Base-by-base conservation (phyloP, 2,797 vertebrate genomes). In the Synanceia verrucosa region DNA sequence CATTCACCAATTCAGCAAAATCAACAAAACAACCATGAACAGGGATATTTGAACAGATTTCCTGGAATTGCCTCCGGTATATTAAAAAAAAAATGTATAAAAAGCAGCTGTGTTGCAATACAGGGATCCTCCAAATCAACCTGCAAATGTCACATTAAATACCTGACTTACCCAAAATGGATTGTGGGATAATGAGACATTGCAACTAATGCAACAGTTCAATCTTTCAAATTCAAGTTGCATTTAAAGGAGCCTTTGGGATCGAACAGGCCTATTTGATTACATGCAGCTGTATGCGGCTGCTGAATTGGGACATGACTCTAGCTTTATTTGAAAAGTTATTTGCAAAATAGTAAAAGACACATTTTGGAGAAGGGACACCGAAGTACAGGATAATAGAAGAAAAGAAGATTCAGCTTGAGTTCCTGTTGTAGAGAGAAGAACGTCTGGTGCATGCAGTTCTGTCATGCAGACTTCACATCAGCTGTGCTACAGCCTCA, bases 401-500 rank as follows among this genome's bases (percentile, higher is more conserved):
- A 48, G 41, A 55, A 63, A 57, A 63, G 9, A 72, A 74, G 19
- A 46, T 59, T 70, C 63, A 63, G 24, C 53, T 76, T 0, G 36
- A 55, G 48, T 65, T 78, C 77, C 79, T 84, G 70, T 18, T 65
- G 65, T 53, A 83, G 29, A 77, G 43, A 82, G 33, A 69, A 6
- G 19, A 76, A 62, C 18, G 31, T 69, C 62, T 70, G 24, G 26
- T 75, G 19, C 82, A 87, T 86, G 89, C 82, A 78, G 55, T 34
- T 55, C 58, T 53, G 14, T 74, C 84, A 88, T 87, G 85, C 88
- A 81, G 67, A 76, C 57, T 70, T 76, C 28, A 73, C 62, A 65
- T 62, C 29, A 1, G 21, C 52, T 74, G 44, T 3, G 4, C 19
- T 73, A 71, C 66, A 81, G 70, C 48, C 9, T 68, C 8, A 21